phyloP scores from a whole-genome alignment of 2,888 invertebrate species.

The Diaphora mendica region DNA sequence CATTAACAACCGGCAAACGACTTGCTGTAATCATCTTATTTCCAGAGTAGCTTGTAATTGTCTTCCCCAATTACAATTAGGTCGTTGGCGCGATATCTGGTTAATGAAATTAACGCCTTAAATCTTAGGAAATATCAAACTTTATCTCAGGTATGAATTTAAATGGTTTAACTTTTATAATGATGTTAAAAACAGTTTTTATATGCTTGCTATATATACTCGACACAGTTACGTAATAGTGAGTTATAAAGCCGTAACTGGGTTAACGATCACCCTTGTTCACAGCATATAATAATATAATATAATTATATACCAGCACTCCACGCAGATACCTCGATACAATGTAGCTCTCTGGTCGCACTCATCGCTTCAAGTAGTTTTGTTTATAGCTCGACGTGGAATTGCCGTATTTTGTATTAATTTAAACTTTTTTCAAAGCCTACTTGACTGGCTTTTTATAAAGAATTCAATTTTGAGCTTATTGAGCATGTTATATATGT shows the following conservation, averaged over 20 bases:
- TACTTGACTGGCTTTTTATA: neutral
- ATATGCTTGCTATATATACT: conserved; percentile 10
- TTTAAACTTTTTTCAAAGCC: neutral
- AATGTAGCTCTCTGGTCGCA: neutral
- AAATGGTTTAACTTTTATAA: conserved; percentile 11
- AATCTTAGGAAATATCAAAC: neutral
- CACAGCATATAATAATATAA: conserved; percentile 40
- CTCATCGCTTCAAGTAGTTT: neutral
- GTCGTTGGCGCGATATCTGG: neutral
- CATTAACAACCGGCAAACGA: conserved; percentile 34
- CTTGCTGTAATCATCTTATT: conserved; percentile 44
- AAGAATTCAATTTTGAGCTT: neutral
- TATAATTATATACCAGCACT: conserved; percentile 8
- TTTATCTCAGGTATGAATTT: neutral
- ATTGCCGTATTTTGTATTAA: neutral
- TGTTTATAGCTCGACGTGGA: neutral
- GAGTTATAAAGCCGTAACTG: conserved; percentile 34
- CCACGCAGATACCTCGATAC: neutral
- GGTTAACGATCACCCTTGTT: conserved; percentile 49
- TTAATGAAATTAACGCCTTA: neutral
- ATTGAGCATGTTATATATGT: neutral
- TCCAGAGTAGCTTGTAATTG: conserved; percentile 43
- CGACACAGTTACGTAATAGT: conserved; percentile 38
- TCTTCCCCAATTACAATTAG: conserved; percentile 34
- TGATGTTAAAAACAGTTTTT: conserved; percentile 18